phyloP scores from a whole-genome alignment of 2,888 invertebrate genomes.

The Bruchidius siliquastri region DNA sequence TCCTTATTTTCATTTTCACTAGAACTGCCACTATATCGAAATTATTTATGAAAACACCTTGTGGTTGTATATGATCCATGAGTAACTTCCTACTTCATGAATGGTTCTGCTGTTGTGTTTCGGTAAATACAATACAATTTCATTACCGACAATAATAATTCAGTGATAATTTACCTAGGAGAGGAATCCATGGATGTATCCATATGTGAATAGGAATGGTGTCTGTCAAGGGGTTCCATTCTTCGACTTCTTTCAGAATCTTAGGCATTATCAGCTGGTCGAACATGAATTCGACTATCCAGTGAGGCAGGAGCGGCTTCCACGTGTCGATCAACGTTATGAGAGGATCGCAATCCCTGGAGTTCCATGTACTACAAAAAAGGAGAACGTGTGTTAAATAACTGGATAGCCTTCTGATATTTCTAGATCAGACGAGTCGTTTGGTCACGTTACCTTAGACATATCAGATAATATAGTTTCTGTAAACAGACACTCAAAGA shows the following conservation, averaged over 20 bases:
- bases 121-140: too few relatives aligned
- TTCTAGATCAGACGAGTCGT: too few relatives aligned
- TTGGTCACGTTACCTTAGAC: too few relatives aligned
- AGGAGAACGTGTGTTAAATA: constrained; percentile 1
- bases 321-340: constrained; percentile 76
- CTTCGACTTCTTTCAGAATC: constrained; percentile 68
- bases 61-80: too few relatives aligned
- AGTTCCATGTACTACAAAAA: constrained; percentile 69
- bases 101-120: too few relatives aligned
- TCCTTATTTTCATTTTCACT: too few relatives aligned
- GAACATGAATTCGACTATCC: constrained; percentile 79
- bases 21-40: too few relatives aligned
- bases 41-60: too few relatives aligned
- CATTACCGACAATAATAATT: not conserved
- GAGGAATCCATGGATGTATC: constrained; percentile 94
- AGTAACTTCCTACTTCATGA: too few relatives aligned
- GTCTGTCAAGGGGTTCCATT: constrained; percentile 95
- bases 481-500: too few relatives aligned
- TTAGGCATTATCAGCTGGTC: constrained; percentile 77
- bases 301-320: constrained; percentile 72
- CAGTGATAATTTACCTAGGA: constrained; percentile 57
- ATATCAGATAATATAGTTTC: too few relatives aligned
- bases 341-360: constrained; percentile 73
- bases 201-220: constrained; percentile 93
- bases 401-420: too few relatives aligned